Percentiles rank a stretch among this genome's conserved stretches.
Conservation (phyloP, 2,113 vertebrate genomes). For the Pluvialis apricaria region DNA sequence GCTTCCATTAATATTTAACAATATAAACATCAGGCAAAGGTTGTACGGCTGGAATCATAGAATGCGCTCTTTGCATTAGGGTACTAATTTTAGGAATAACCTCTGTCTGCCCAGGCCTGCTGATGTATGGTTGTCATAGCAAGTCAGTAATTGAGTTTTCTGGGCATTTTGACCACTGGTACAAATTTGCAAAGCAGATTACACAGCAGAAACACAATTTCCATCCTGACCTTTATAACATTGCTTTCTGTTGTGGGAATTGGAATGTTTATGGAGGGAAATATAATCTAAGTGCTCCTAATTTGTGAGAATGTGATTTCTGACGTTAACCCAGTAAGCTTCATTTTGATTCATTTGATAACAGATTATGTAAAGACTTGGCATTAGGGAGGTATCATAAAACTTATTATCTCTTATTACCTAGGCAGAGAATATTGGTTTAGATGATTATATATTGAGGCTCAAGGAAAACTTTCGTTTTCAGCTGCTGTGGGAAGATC, state of each 20-base stretch:
- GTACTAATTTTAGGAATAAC: constrained; percentile 68
- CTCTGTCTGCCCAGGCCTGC: background rate
- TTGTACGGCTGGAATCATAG: background rate
- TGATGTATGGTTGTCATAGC: constrained; percentile 36
- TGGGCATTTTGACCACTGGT: constrained; percentile 64
- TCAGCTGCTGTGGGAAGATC: background rate
- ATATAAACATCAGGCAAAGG: constrained; percentile 3
- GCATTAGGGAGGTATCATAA: constrained; percentile 53
- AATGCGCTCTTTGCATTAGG: background rate
- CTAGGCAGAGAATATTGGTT: constrained; percentile 51
- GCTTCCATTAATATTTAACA: constrained; percentile 22
- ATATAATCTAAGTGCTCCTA: background rate
- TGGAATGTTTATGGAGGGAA: constrained; percentile 30
- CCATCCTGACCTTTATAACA: constrained; percentile 47
- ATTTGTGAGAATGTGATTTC: constrained; percentile 24
- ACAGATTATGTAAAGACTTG: constrained; percentile 58
- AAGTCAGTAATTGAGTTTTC: constrained; percentile 73
- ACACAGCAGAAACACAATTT: constrained; percentile 61
- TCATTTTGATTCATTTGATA: constrained; percentile 63
- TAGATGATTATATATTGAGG: constrained; percentile 45
- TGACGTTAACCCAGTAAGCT: constrained; percentile 25
- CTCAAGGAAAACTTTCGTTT: constrained; percentile 50
- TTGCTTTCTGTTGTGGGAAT: constrained; percentile 50
- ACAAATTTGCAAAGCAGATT: constrained; percentile 69
- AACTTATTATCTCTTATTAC: constrained; percentile 63